Conservation (phyloP, 1,140 invertebrate species). For the Pseudomyrmex flavicornis region DNA sequence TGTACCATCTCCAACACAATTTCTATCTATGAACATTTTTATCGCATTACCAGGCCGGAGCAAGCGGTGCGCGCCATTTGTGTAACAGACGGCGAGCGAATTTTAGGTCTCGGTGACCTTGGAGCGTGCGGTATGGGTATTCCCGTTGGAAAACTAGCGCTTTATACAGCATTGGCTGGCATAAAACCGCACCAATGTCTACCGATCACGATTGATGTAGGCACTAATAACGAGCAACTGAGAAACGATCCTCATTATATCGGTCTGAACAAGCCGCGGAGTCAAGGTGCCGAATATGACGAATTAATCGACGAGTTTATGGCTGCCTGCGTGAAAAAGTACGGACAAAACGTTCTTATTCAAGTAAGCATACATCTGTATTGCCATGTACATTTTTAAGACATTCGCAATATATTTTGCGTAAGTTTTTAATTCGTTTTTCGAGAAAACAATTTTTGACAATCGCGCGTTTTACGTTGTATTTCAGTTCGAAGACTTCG, state of each 20-base stretch:
- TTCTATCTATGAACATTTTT: not conserved
- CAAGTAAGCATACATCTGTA: slow-evolving; percentile 85
- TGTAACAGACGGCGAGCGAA: slow-evolving; percentile 97
- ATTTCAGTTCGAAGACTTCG: slow-evolving; percentile 97
- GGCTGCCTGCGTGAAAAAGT: slow-evolving; percentile 96
- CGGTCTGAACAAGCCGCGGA: slow-evolving; percentile 94
- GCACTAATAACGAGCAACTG: slow-evolving; percentile 95
- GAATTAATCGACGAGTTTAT: slow-evolving; percentile 99
- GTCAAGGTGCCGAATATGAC: slow-evolving; percentile 95
- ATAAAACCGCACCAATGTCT: slow-evolving; percentile 97
- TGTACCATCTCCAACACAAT: not conserved
- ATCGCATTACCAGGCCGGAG: slow-evolving; percentile 91
- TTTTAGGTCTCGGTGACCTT: slow-evolving; percentile 96
- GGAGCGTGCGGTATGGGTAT: slow-evolving; percentile 98
- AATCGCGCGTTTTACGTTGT: not conserved
- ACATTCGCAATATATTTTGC: not conserved
- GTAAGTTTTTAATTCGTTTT: not conserved
- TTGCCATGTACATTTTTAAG: not conserved
- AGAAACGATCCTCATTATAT: slow-evolving; percentile 98
- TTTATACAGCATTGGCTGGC: slow-evolving; percentile 97
- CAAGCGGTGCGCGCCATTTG: slow-evolving; percentile 96
- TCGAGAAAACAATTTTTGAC: not conserved
- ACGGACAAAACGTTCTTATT: slow-evolving; percentile 94
- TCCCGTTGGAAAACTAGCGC: slow-evolving; percentile 96
- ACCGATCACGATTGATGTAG: slow-evolving; percentile 96